Conservation (phyloP, 2,797 vertebrate genomes). For the Carapus acus region DNA sequence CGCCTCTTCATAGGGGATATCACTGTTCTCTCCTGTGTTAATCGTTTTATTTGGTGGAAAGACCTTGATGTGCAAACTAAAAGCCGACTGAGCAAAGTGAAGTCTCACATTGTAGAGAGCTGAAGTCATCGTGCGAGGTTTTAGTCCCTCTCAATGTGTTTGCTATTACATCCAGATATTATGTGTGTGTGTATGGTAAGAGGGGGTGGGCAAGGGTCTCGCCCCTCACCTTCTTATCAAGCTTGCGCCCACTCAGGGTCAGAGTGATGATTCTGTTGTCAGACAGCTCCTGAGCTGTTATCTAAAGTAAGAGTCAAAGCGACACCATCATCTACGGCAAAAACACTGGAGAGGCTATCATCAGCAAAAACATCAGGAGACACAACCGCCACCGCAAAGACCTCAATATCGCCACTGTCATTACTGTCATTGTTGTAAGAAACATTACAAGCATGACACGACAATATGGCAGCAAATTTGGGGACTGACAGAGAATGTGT, state of each 20-base stretch:
- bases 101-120: too few species aligned
- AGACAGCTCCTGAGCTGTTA: constrained; percentile 94
- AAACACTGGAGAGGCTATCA: constrained; percentile 13
- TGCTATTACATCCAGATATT: constrained; percentile 79
- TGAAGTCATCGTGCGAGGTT: too few species aligned
- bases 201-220: constrained; percentile 6
- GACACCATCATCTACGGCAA: constrained; percentile 28
- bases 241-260: constrained; percentile 88
- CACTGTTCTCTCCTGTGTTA: not conserved
- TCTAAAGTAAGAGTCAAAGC: constrained; percentile 67
- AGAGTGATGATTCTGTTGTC: constrained; percentile 98
- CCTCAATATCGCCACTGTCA: constrained; percentile 1
- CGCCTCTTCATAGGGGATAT: not conserved
- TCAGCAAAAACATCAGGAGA: constrained; percentile 10
- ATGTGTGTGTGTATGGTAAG: constrained; percentile 14
- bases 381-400: constrained; percentile 1
- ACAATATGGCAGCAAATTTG: not conserved
- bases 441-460: not conserved
- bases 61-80: too few species aligned
- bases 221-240: constrained; percentile 93
- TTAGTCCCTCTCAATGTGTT: too few species aligned
- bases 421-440: constrained; percentile 1
- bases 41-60: too few species aligned
- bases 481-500: not conserved
- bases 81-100: too few species aligned